A percentile compares a stretch with the other conserved stretches of the same genome.
Conservation (phyloP, 1,140 invertebrate genomes). For the Orius laevigatus region DNA sequence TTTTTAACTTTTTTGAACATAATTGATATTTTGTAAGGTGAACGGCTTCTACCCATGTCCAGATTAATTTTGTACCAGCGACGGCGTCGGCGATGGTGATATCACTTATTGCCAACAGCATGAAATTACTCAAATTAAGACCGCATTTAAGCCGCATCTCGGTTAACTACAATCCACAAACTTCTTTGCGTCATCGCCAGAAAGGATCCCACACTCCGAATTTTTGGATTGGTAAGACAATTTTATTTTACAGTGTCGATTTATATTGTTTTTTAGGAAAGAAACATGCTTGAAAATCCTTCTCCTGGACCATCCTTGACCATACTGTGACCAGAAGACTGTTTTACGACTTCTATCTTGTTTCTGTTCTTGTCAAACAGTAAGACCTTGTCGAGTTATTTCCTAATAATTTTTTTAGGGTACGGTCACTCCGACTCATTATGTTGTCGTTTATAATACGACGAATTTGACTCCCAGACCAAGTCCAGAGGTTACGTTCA, state of each 20-base stretch:
- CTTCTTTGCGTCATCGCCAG: constrained; percentile 67
- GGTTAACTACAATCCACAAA: constrained; percentile 40
- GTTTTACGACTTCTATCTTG: constrained; percentile 78
- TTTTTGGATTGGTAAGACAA: constrained; percentile 27
- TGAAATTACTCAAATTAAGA: constrained; percentile 61
- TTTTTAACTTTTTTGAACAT: constrained; percentile 30
- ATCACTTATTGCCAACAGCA: constrained; percentile 47
- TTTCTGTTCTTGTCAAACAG: constrained; percentile 63
- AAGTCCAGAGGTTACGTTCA: constrained; percentile 71
- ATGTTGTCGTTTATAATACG: constrained; percentile 62
- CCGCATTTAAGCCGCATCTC: constrained; percentile 37
- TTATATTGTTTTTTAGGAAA: not conserved
- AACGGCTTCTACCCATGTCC: constrained; percentile 53
- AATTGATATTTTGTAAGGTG: constrained; percentile 23
- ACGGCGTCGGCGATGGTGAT: constrained; percentile 85
- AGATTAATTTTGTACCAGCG: constrained; percentile 76
- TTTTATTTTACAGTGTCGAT: not conserved
- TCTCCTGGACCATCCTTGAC: constrained; percentile 68
- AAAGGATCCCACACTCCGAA: constrained; percentile 79
- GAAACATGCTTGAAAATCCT: constrained; percentile 42
- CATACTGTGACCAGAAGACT: constrained; percentile 54
- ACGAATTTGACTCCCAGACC: constrained; percentile 57
- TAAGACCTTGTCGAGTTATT: constrained; percentile 19
- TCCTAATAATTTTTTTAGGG: constrained; percentile 41
- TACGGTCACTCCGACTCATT: constrained; percentile 81